Evolutionary conservation across 2,113 vertebrate species (phyloP), one percentile per base, ranked within the genome.

Genomic region (Ophiodon elongatus): DNA sequence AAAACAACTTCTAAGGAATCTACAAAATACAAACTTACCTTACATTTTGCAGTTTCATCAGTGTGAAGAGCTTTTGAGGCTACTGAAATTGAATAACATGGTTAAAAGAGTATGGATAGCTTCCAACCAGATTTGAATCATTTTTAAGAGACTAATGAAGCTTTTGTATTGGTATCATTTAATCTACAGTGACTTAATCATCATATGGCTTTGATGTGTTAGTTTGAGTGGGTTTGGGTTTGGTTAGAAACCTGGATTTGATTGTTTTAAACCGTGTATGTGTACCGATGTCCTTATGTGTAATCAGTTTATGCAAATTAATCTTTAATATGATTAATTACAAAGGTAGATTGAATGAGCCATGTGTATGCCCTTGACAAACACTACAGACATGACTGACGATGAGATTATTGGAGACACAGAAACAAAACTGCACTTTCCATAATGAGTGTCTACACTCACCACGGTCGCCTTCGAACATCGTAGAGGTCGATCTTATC

Each of bases 401-500:
- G 37, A 21, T 19, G 11, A 74, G 74, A 65, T 8, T 19, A 68
- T 33, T 11, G 37, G 64, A 65, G 23, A 63, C 27, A 27, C 1
- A 50, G 27, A 50, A 31, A 33, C 31, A 43, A 52, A 50, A 57
- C 31, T 1, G 21, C 4, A 41, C 10, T 33, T 47, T 31, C 25
- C 43, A 60, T 23, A 52, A 57, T 3, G 3, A 56, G 45, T 2
- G 57, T 13, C 27, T 27, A 33, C 15, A 76, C 96, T 96, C 95
- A 99, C 98, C 98, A 99, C 23, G 98, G 98, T 86, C 98, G 96
- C 87, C 97, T 96, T 37, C 98, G 97, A 31, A 99, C 98, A 82
- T 99, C 98, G 54, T 99, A 99, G n/a, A 99, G 96, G 85, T 99
- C 98, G 11, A 99, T 98, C 91, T 98, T 98, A 84, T 97, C 96